A percentile compares a stretch with the other conserved stretches of the same genome.
phyloP scores from a whole-genome alignment of 1,140 invertebrate genomes.

The Drosophila repleta region DNA sequence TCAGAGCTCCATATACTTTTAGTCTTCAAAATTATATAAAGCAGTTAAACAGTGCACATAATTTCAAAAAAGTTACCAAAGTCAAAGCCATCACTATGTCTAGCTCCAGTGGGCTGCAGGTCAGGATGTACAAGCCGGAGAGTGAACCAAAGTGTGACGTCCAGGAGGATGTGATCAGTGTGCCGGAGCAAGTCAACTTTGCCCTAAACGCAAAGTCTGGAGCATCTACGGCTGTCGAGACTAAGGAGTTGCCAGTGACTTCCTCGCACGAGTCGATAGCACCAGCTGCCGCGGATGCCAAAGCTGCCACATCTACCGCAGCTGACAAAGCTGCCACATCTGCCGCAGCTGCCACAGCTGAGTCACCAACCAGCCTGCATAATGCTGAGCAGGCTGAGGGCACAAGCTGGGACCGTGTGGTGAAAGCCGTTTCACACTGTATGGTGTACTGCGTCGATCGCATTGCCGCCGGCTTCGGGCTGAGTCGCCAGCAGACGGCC shows the following conservation, averaged over 20 bases:
- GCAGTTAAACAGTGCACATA: background rate
- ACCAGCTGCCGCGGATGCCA: background rate
- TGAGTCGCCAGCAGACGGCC: conserved; percentile 44
- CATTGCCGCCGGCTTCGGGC: conserved; percentile 51
- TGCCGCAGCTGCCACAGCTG: background rate
- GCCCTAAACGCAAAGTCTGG: conserved; percentile 6
- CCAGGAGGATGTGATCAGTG: background rate
- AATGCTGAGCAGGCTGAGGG: background rate
- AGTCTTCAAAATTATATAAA: background rate
- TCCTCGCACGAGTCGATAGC: background rate
- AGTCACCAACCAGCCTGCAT: background rate
- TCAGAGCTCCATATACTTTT: background rate
- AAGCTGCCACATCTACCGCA: too few species aligned
- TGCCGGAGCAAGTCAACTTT: conserved; percentile 6
- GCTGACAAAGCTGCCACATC: too few species aligned
- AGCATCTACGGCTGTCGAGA: too few species aligned
- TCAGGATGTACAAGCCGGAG: background rate
- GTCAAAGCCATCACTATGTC: background rate
- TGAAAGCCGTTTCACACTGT: conserved; percentile 11
- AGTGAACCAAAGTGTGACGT: background rate
- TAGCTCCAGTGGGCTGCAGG: background rate
- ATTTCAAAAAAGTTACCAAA: background rate
- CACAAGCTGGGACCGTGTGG: conserved; percentile 16
- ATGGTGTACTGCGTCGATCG: conserved; percentile 25
- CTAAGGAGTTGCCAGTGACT: background rate